Evolutionary conservation across 2,888 invertebrate species (phyloP), one percentile per base, ranked within the genome.

Genomic region (Caenorhabditis japonica): DNA sequence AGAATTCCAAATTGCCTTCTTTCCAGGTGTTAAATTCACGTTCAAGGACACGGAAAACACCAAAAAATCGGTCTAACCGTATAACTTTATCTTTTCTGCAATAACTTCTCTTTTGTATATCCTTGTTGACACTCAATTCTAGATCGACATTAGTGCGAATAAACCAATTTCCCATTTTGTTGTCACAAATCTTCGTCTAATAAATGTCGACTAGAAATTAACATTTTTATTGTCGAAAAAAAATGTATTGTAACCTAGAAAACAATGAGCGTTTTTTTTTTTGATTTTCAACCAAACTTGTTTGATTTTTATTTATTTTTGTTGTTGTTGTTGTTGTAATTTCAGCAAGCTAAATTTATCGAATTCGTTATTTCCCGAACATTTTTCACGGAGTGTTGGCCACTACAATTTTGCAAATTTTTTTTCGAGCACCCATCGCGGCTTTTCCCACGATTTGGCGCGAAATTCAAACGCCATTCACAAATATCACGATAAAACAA

Each of bases 101-200:
- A 2, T n/a, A 19, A 30, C 43, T 64, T 64, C 64, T 46, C 64
- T 64, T n/a, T 23, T 56, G 49, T 49, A 64, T 49, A 47, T 17
- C 23, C 41, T 49, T 56, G 64, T 56, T 56, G 56, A 23, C 46
- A 46, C 47, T 41, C 55, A 23, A 19, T 43, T 64, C 55, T 64
- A 64, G 64, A 49, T 56, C 39, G 64, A 41, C 49, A 39, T 56
- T 64, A 64, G 64, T n/a, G n/a, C n/a, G 23, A 64, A 64, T 56
- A 64, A 64, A 55, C 41, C 27, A 41, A 56, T 64, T 64, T 64
- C 55, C 43, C 53, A 33, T 39, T 38, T 46, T 38, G n/a, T 34
- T 53, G 53, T 53, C 34, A 43, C 47, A 30, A 17, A 36, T 38
- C 30, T 64, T 25, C 30, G 47, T 27, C 13, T 17, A 64, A 56